Conservation (phyloP, 2,888 invertebrate genomes). For the Marronus borbonicus region DNA sequence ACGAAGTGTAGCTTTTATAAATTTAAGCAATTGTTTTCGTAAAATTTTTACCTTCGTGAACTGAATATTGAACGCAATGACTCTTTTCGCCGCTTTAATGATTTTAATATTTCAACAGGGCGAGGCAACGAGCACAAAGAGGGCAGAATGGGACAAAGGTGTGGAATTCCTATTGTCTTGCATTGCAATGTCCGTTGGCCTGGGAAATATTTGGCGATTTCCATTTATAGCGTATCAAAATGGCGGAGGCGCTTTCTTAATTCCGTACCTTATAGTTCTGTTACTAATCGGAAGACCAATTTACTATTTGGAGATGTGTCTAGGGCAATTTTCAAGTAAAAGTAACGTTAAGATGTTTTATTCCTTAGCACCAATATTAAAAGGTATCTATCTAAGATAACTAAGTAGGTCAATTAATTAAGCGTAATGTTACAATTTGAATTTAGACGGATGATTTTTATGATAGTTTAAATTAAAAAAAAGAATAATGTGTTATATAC, state of each 20-base stretch:
- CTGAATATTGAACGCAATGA: not conserved
- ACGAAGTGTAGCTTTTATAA: no score
- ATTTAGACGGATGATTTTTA: no score
- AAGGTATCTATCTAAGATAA: slow-evolving; percentile 68
- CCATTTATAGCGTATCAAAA: slow-evolving; percentile 79
- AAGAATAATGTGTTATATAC: no score
- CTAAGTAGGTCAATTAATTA: no score
- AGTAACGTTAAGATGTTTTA: slow-evolving; percentile 76
- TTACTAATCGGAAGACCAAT: slow-evolving; percentile 76
- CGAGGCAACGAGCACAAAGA: slow-evolving; percentile 7
- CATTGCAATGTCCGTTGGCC: slow-evolving; percentile 81
- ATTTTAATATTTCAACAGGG: slow-evolving; percentile 21
- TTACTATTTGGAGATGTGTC: slow-evolving; percentile 76
- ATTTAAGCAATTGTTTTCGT: not conserved
- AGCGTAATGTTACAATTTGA: no score
- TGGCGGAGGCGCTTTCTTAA: slow-evolving; percentile 83
- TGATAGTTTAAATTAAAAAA: no score
- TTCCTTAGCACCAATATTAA: slow-evolving; percentile 73
- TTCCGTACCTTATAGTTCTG: slow-evolving; percentile 81
- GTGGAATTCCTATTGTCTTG: slow-evolving; percentile 83
- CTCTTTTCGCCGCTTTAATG: not conserved
- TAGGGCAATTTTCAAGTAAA: slow-evolving; percentile 77
- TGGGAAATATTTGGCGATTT: slow-evolving; percentile 83
- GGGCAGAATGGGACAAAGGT: slow-evolving; percentile 75
- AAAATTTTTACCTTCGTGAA: not conserved